Evolutionary conservation across 2,888 invertebrate species (phyloP).

Genomic region (Phaedon cochleariae): DNA sequence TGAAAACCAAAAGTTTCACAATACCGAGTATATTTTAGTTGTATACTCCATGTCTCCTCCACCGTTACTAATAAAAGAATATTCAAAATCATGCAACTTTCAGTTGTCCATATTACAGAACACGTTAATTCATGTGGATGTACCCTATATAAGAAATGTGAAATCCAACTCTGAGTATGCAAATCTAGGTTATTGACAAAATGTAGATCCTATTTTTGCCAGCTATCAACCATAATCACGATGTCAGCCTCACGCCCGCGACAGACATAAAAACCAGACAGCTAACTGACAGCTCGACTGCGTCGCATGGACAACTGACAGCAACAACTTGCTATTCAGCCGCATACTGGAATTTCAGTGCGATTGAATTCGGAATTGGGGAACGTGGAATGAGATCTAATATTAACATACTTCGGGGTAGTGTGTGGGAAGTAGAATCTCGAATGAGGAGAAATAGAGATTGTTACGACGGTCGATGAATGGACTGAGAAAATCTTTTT

Average conservation of each 20-base stretch:
- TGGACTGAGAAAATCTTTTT: too few relatives aligned
- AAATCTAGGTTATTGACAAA: slow-evolving; percentile 58
- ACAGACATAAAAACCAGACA: slow-evolving; percentile 65
- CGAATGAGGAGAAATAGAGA: too few relatives aligned
- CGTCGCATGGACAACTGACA: slow-evolving; percentile 62
- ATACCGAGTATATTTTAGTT: too few relatives aligned
- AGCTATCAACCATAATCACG: slow-evolving; percentile 57
- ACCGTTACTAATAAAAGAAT: too few relatives aligned
- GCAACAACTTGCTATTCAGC: slow-evolving; percentile 62
- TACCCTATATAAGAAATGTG: too few relatives aligned
- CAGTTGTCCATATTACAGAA: too few relatives aligned
- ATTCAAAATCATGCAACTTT: too few relatives aligned
- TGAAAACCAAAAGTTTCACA: too few relatives aligned
- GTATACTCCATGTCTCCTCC: too few relatives aligned
- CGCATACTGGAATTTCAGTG: slow-evolving; percentile 61
- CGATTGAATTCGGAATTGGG: slow-evolving; percentile 3
- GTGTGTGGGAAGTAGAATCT: too few relatives aligned
- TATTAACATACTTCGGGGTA: slow-evolving; percentile 9
- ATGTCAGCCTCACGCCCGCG: slow-evolving; percentile 55
- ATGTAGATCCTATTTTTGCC: slow-evolving; percentile 60
- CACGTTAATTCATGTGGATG: too few relatives aligned
- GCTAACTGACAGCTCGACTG: slow-evolving; percentile 66
- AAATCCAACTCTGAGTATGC: slow-evolving; percentile 50
- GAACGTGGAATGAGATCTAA: slow-evolving; percentile 23
- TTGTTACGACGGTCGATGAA: too few relatives aligned